Percentiles rank a stretch among this genome's conserved stretches.
These are phyloP conservation scores for Eupristina koningsbergeri DNA, from an alignment of 1,140 invertebrate genomes.

Conservation along the genomic window DNA sequence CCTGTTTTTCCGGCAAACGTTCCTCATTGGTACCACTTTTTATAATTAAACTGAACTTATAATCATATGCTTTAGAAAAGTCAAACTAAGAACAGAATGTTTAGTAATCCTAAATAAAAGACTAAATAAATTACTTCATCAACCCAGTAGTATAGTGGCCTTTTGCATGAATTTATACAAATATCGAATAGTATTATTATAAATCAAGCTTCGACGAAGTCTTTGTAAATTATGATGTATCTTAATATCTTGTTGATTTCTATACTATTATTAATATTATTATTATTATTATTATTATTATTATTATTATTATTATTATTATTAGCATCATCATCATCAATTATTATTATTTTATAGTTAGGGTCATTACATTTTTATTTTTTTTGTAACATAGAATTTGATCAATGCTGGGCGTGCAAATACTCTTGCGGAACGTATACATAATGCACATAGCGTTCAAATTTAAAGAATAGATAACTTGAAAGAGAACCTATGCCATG, in stretches of 20 bases:
- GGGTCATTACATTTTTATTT: slow-evolving; percentile 28
- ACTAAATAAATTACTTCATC: slow-evolving; percentile 41
- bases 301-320: slow-evolving; percentile 26
- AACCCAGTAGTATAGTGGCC: slow-evolving; percentile 54
- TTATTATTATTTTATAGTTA: slow-evolving; percentile 34
- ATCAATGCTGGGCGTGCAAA: slow-evolving; percentile 51
- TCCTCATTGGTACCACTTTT: slow-evolving; percentile 42
- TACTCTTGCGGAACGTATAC: slow-evolving; percentile 52
- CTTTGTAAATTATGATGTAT: slow-evolving; percentile 54
- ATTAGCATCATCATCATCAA: slow-evolving; percentile 44
- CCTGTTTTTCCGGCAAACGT: not conserved
- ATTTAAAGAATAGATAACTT: slow-evolving; percentile 24
- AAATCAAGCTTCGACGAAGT: slow-evolving; percentile 54
- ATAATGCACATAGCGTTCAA: slow-evolving; percentile 54
- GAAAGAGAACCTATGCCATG: slow-evolving; percentile 38
- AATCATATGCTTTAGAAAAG: slow-evolving; percentile 41
- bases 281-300: slow-evolving; percentile 49
- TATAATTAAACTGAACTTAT: slow-evolving; percentile 47
- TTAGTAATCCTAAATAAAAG: slow-evolving; percentile 31
- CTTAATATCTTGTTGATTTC: slow-evolving; percentile 41
- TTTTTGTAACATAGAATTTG: slow-evolving; percentile 31
- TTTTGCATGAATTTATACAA: slow-evolving; percentile 64
- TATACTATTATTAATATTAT: slow-evolving; percentile 38
- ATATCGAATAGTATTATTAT: slow-evolving; percentile 61
- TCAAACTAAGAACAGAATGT: slow-evolving; percentile 42